phyloP scores from a whole-genome alignment of 2,888 invertebrate species.

The Syrphus vitripennis region DNA sequence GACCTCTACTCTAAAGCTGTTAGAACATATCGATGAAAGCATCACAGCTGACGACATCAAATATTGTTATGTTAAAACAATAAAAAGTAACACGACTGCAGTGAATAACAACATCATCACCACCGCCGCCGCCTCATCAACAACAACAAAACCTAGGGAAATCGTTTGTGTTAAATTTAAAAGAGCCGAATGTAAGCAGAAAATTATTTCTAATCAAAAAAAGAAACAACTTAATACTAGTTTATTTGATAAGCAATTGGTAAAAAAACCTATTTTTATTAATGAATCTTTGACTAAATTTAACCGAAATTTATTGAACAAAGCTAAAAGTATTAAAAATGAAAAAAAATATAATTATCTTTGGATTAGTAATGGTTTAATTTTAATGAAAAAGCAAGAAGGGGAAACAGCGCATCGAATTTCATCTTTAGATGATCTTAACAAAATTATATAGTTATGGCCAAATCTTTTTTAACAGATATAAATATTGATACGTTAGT shows the following conservation, averaged over 20 bases:
- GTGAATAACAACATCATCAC: background rate
- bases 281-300: conserved; percentile 10
- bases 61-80: background rate
- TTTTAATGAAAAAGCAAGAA: conserved; percentile 18
- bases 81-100: background rate
- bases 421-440: conserved; percentile 6
- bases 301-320: conserved; percentile 10
- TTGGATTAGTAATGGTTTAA: conserved; percentile 9
- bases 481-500: background rate
- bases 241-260: conserved; percentile 13
- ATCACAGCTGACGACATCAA: conserved; percentile 22
- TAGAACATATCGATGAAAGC: background rate
- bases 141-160: background rate
- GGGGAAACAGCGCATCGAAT: background rate
- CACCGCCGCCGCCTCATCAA: background rate
- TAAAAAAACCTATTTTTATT: background rate
- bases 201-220: background rate
- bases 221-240: background rate
- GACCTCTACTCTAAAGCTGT: background rate
- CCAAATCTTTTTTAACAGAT: background rate
- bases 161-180: background rate
- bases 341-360: conserved; percentile 2
- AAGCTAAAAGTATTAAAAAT: conserved; percentile 12
- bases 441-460: background rate
- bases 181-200: background rate